Evolutionary conservation across 1,140 invertebrate genomes (phyloP).

Genomic region (Reticulitermes speratus): DNA sequence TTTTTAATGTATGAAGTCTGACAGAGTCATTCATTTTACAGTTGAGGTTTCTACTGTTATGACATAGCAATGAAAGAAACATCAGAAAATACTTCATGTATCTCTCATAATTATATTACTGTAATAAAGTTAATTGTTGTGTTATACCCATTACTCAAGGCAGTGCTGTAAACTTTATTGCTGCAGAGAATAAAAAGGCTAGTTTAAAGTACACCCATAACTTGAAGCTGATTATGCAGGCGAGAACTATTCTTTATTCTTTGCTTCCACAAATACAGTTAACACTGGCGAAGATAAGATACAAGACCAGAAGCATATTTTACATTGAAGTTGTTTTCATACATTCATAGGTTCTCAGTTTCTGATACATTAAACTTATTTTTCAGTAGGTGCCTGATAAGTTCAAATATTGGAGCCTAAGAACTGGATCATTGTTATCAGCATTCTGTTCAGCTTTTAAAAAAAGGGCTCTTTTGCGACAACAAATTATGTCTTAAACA

Average conservation of each 20-base stretch:
- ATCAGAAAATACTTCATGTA: neutral
- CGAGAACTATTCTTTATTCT: neutral
- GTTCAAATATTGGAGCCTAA: neutral
- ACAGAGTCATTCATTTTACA: too few relatives aligned
- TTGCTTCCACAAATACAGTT: neutral
- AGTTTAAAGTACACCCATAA: neutral
- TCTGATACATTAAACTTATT: neutral
- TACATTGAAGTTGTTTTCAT: neutral
- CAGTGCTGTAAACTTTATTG: neutral
- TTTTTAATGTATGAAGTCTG: too few relatives aligned
- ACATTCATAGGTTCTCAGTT: neutral
- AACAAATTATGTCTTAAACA: too few relatives aligned
- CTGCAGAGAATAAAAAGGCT: neutral
- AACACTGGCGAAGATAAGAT: neutral
- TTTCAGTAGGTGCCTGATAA: neutral
- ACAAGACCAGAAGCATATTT: neutral
- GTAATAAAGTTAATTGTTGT: neutral
- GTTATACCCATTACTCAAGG: neutral
- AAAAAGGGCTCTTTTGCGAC: too few relatives aligned
- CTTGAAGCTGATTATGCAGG: neutral
- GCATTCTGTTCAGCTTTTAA: too few relatives aligned
- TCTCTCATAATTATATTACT: neutral
- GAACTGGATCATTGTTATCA: too few relatives aligned
- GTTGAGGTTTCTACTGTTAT: neutral
- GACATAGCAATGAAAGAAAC: neutral